These are phyloP conservation scores for Bombus breviceps DNA, from an alignment of 1,140 invertebrate species.

Conservation along the genomic window DNA sequence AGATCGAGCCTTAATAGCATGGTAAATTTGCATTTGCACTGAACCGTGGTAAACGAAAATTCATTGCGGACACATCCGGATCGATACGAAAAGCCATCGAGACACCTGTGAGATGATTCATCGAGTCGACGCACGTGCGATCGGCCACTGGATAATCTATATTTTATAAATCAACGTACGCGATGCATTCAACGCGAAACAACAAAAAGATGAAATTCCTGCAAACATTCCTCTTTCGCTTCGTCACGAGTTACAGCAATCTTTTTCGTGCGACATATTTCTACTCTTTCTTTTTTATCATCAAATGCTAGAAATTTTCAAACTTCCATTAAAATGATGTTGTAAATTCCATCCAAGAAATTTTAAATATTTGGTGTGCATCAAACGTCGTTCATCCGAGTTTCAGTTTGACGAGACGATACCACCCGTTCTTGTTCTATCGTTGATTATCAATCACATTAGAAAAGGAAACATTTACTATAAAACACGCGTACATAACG, in stretches of 20 bases:
- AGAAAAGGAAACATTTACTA: too few relatives aligned
- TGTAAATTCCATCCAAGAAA: background rate
- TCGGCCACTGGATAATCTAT: constrained; percentile 51
- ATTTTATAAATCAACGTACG: constrained; percentile 59
- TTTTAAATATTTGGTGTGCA: too few relatives aligned
- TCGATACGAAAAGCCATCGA: constrained; percentile 25
- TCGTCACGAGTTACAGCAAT: background rate
- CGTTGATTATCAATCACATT: too few relatives aligned
- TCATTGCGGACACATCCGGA: background rate
- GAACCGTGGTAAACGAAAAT: background rate
- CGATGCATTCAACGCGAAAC: constrained; percentile 37
- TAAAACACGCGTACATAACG: too few relatives aligned
- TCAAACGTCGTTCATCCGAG: too few relatives aligned
- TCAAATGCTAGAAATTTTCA: background rate
- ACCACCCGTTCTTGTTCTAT: too few relatives aligned
- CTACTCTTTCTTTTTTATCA: too few relatives aligned
- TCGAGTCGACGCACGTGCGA: constrained; percentile 46
- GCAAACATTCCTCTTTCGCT: background rate
- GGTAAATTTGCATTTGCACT: constrained; percentile 17
- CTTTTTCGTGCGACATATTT: background rate
- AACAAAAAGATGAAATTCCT: constrained; percentile 10
- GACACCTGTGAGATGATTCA: constrained; percentile 50
- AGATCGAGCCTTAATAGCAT: background rate
- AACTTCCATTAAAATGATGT: background rate
- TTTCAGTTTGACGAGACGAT: too few relatives aligned